phyloP scores from a whole-genome alignment of 2,113 vertebrate genomes.

The Myocastor coypus region DNA sequence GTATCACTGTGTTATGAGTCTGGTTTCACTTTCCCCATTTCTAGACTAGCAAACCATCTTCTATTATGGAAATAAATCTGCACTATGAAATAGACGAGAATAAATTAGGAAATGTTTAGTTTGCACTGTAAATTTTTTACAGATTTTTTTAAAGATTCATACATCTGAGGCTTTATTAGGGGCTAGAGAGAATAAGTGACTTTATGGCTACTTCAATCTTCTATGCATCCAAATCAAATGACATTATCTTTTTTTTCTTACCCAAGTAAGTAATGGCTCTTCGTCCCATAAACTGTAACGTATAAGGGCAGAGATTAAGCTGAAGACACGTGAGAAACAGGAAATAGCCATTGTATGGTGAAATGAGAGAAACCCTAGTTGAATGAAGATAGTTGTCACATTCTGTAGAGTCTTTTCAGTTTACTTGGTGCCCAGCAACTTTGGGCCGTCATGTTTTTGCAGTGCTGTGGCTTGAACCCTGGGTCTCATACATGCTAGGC shows the following conservation, averaged over 20 bases:
- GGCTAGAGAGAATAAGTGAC: slow-evolving; percentile 14
- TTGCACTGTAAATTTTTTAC: not conserved
- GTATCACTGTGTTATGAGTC: slow-evolving; percentile 8
- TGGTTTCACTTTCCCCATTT: not conserved
- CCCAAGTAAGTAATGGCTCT: slow-evolving; percentile 23
- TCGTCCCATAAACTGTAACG: slow-evolving; percentile 29
- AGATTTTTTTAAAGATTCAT: slow-evolving; percentile 27
- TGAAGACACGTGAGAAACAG: slow-evolving; percentile 14
- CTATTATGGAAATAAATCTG: slow-evolving; percentile 5
- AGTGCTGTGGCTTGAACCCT: not conserved
- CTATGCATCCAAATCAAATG: slow-evolving; percentile 39
- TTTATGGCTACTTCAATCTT: not conserved
- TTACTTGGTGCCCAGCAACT: slow-evolving; percentile 24
- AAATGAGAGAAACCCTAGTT: slow-evolving; percentile 32
- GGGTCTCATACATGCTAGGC: not conserved
- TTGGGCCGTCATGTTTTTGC: not conserved
- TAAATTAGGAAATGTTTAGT: slow-evolving; percentile 5
- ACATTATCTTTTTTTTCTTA: slow-evolving; percentile 10
- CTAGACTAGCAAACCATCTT: not conserved
- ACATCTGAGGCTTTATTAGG: slow-evolving; percentile 34
- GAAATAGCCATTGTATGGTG: slow-evolving; percentile 36
- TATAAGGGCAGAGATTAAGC: not conserved
- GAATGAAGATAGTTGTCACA: not conserved
- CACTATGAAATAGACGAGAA: slow-evolving; percentile 23
- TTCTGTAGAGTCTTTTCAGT: slow-evolving; percentile 40